Conservation (phyloP, 2,888 invertebrate genomes). For the Gasteruption jaculator region DNA sequence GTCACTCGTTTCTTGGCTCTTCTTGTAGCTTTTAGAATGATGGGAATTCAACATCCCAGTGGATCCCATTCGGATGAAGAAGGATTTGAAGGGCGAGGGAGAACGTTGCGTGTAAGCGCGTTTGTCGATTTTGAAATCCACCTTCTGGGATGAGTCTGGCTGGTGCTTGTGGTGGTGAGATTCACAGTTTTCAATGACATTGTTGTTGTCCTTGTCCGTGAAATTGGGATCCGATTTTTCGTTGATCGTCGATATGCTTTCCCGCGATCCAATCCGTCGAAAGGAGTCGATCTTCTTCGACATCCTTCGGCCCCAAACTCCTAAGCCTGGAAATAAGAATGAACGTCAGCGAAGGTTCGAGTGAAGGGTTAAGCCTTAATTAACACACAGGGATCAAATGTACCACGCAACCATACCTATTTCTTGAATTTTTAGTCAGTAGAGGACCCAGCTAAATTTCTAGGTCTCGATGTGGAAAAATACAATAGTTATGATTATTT, state of each 20-base stretch:
- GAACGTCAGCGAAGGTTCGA: no score
- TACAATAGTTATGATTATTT: no score
- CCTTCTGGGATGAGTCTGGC: conserved; percentile 29
- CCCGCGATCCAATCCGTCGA: conserved; percentile 63
- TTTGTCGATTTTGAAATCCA: conserved; percentile 29
- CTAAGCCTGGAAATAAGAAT: conserved; percentile 31
- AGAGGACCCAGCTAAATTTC: no score
- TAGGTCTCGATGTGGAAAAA: no score
- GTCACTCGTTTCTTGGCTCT: conserved; percentile 51
- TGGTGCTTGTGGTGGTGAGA: conserved; percentile 28
- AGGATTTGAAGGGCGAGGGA: conserved; percentile 66
- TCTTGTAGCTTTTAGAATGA: conserved; percentile 51
- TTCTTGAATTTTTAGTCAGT: no score
- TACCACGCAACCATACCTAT: no score
- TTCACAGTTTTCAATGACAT: conserved; percentile 25
- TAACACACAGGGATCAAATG: no score
- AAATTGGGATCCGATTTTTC: conserved; percentile 44
- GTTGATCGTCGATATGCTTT: conserved; percentile 50
- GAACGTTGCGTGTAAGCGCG: conserved; percentile 54
- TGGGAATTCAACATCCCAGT: conserved; percentile 70
- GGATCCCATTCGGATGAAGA: conserved; percentile 72
- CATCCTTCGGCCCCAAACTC: conserved; percentile 70
- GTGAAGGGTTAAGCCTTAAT: no score
- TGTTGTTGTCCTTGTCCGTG: conserved; percentile 28
- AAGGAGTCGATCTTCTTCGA: conserved; percentile 73